Evolutionary conservation across 2,888 invertebrate species (phyloP).

Genomic region (Tridacna crocea): DNA sequence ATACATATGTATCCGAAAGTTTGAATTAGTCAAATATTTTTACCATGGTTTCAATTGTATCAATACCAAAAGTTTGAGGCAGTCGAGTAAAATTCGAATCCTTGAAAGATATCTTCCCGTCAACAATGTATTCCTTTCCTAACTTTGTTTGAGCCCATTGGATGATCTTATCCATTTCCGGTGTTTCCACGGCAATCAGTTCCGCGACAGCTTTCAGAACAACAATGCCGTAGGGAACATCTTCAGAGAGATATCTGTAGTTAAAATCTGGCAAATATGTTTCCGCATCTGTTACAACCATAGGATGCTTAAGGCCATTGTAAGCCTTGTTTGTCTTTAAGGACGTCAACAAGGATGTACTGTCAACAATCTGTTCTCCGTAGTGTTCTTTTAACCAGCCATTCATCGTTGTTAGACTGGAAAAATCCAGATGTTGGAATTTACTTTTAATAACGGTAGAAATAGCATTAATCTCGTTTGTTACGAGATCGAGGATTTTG

Average conservation of each 20-base stretch:
- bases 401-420: constrained; percentile 54
- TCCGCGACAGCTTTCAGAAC: constrained; percentile 66
- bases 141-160: constrained; percentile 54
- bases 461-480: constrained; percentile 62
- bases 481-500: constrained; percentile 50
- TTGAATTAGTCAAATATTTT: constrained; percentile 6
- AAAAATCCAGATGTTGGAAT: constrained; percentile 54
- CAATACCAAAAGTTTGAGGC: constrained; percentile 17
- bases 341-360: constrained; percentile 40
- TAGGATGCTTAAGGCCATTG: constrained; percentile 67
- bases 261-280: constrained; percentile 66
- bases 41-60: constrained; percentile 14
- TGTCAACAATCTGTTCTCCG: constrained; percentile 58
- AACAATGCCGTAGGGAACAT: constrained; percentile 67
- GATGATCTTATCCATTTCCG: constrained; percentile 63
- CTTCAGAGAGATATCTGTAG: constrained; percentile 68
- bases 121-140: constrained; percentile 17
- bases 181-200: constrained; percentile 63
- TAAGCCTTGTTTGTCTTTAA: constrained; percentile 65
- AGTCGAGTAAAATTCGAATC: constrained; percentile 1
- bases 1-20: no score
- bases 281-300: constrained; percentile 53
- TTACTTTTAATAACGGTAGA: constrained; percentile 51
- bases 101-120: constrained; percentile 8
- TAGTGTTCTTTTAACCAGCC: constrained; percentile 64